Evolutionary conservation across 2,888 invertebrate genomes (phyloP).

Genomic region (Pimpla rufipes): DNA sequence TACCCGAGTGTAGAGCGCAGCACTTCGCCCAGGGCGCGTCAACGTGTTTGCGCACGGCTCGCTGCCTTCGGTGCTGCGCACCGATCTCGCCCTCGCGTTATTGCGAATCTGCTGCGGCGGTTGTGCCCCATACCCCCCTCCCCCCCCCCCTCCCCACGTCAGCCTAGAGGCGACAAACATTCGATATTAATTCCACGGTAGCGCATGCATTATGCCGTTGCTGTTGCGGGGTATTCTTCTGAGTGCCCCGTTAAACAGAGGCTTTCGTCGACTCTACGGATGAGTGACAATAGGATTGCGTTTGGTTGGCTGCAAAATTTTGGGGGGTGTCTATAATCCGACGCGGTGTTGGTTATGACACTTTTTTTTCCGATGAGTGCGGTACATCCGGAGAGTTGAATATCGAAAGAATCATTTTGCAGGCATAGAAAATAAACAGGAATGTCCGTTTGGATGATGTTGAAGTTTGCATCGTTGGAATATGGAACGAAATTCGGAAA

Average conservation of each 20-base stretch:
- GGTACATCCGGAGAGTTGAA: no score
- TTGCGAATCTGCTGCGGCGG: constrained; percentile 15
- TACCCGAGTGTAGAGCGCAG: neutral
- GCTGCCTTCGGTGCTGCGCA: constrained; percentile 5
- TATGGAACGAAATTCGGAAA: no score
- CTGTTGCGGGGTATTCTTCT: neutral
- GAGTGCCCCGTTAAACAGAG: neutral
- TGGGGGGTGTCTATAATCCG: no score
- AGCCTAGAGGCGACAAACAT: neutral
- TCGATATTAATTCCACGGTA: constrained; percentile 19
- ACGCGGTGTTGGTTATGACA: no score
- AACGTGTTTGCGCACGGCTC: constrained; percentile 29
- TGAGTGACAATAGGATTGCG: no score
- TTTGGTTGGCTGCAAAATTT: no score
- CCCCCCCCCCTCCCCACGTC: neutral
- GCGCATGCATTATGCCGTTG: neutral
- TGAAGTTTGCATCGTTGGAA: no score
- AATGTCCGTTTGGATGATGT: no score
- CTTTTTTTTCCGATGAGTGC: no score
- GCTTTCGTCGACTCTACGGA: neutral
- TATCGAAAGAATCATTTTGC: no score
- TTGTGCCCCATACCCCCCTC: neutral
- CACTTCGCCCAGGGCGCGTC: constrained; percentile 4
- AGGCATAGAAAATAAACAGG: no score
- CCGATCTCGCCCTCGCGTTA: neutral